These are phyloP conservation scores for Myathropa florea DNA, from an alignment of 2,888 invertebrate genomes.

Conservation along the genomic window DNA sequence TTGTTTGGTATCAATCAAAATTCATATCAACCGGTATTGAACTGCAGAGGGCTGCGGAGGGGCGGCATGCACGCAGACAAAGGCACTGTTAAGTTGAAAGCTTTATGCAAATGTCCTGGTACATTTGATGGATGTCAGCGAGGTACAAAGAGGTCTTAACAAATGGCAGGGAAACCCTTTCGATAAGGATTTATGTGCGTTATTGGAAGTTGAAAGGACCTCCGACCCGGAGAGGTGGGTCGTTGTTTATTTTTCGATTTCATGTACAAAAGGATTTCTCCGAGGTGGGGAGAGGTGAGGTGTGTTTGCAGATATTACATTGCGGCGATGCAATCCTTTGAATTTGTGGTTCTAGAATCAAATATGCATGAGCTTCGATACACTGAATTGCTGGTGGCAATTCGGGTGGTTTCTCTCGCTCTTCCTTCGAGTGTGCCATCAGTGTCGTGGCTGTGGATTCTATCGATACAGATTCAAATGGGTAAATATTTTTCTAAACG, in stretches of 20 bases:
- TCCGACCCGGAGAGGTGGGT: neutral
- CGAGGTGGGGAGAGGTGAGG: neutral
- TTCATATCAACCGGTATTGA: slow-evolving; percentile 26
- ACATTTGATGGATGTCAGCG: slow-evolving; percentile 7
- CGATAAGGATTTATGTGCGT: slow-evolving; percentile 1
- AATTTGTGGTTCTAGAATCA: neutral
- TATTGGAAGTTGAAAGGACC: neutral
- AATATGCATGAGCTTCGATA: neutral
- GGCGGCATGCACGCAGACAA: neutral
- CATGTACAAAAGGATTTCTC: neutral
- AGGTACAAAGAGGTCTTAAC: neutral
- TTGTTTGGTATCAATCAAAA: slow-evolving; percentile 50
- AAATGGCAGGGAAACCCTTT: slow-evolving; percentile 23
- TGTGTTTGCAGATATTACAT: neutral
- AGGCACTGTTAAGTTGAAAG: slow-evolving; percentile 18
- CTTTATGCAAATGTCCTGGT: slow-evolving; percentile 38
- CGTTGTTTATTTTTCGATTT: neutral
- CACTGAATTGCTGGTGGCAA: neutral
- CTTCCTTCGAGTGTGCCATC: no score
- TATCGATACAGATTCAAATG: no score
- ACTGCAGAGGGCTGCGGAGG: neutral
- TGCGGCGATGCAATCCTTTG: neutral
- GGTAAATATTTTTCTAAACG: no score
- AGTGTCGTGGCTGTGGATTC: no score
- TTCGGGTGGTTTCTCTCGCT: neutral